Evolutionary conservation across 2,113 vertebrate species (phyloP), one percentile per base, ranked within the genome.

Genomic region (Cryptomyrus ogoouensis): DNA sequence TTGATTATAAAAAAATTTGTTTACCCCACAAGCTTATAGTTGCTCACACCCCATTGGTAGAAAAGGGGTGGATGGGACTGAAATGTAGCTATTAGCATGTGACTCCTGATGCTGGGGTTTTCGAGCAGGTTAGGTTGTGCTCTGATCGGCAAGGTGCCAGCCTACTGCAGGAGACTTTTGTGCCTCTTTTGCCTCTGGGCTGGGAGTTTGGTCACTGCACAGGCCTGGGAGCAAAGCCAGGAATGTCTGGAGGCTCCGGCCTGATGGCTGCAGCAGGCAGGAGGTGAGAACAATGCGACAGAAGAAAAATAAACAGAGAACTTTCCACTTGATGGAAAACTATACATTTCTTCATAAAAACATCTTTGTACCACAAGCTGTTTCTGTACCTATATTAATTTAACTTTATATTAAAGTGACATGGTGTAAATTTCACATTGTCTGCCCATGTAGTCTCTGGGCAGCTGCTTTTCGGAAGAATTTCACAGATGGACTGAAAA

Each of bases 271-370:
- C 27, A 31, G 46, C 85, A 87, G 85, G n/a, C 49, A 87, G 49
- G 27, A 87, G 85, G 85, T 87, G 85, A 87, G 85, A 87, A 87
- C 49, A 53, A 52, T 87, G 27, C 46, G 53, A 5, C 2, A 87
- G 49, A 35, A 87, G 47, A 31, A 52, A 52, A 31, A 27, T 35
- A 53, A 87, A 87, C 1, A 52, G n/a, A 47, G 47, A 53, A 52
- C 13, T 13, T 27, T 8, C 83, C 24, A 46, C 19, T 12, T 5
- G 12, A 42, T 44, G 39, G 19, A 47, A 47, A 84, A 24, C 35
- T n/a, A 44, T 19, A 47, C 44, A n/a, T 47, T 84, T 24, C 44
- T 47, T 13, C 21, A 84, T n/a, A 46, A 84, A 84, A 6, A 19
- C 83, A 47, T 84, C 83, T 47, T 46, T 17, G 19, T 84, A 84